Percentiles rank a stretch among this genome's conserved stretches.
These are phyloP conservation scores for Picathartes gymnocephalus DNA, from an alignment of 2,113 vertebrate genomes.

Conservation along the genomic window DNA sequence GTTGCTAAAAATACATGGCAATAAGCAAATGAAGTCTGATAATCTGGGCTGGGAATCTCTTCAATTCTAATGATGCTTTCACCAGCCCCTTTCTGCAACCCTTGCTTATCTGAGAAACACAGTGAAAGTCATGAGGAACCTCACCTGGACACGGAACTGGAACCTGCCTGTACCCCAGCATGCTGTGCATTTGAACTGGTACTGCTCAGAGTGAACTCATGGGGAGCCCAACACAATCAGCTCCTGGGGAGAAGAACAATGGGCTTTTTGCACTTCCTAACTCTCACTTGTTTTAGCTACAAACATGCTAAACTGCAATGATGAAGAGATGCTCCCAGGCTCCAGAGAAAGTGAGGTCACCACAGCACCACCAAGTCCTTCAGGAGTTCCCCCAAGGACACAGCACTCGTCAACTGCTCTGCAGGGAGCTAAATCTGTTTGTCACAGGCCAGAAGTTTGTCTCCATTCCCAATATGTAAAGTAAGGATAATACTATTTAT, in stretches of 20 bases:
- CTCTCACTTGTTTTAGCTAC: background rate
- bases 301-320: background rate
- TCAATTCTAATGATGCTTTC: background rate
- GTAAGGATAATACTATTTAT: slow-evolving; percentile 46
- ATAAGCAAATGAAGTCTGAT: background rate
- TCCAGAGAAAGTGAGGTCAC: background rate
- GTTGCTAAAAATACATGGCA: background rate
- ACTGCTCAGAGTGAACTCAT: background rate
- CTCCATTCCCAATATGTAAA: slow-evolving; percentile 23
- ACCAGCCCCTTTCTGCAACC: background rate
- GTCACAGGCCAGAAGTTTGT: slow-evolving; percentile 13
- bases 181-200: accelerated
- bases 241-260: background rate
- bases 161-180: background rate
- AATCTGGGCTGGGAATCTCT: background rate
- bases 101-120: background rate
- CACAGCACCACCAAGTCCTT: background rate
- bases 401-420: background rate
- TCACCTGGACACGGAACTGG: background rate
- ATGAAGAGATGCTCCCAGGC: background rate
- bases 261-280: background rate
- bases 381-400: background rate
- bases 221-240: background rate
- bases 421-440: background rate
- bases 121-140: background rate